Base-by-base conservation (phyloP, 1,140 invertebrate genomes). In the Hylyphantes graminicola region DNA sequence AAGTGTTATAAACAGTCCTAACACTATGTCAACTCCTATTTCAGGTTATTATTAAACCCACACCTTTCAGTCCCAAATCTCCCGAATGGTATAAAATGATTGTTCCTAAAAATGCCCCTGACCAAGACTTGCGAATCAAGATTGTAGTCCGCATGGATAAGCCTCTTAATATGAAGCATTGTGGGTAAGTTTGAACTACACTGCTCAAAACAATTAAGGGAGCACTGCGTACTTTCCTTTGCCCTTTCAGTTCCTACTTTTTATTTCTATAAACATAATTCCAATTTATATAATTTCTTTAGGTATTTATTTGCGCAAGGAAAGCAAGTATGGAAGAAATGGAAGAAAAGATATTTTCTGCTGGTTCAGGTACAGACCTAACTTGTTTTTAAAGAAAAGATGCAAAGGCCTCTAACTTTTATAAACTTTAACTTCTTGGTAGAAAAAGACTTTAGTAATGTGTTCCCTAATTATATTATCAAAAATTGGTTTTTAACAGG, bases 281-380 rank as follows among this genome's bases (percentile, higher is more conserved):
- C 35, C 35, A 35, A 35, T 35, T 35, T 35, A 35, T 35, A 35
- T 35, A 35, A 35, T 35, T 35, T 35, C 88, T 93, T 89, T 88
- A 97, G 96, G 13, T 94, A 97, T 89, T 92, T 99, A 35, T 98
- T 96, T 90, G 96, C 95, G 9, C 92, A 97, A 87, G 98, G 98
- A 48, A 99, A 99, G 92, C 95, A 94, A 82, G 96, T 99, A 0
- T 99, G 98, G 98, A 98, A 99, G 89, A 99, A 99, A 90, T 99
- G 98, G 97, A 99, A 99, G 91, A 96, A 96, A 88, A 92, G 98
- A 84, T 99, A 99, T 91, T 98, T 97, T 92, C 97, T 99, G 83
- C 91, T 99, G 75, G 98, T 99, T 61, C 98, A 99, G 93, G 91
- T 91, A 88, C 70, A 78, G 59, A 57, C 70, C 63, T 85, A 15